Evolutionary conservation across 2,797 vertebrate genomes (phyloP).

Genomic region (Sebastes kiyomatsui): DNA sequence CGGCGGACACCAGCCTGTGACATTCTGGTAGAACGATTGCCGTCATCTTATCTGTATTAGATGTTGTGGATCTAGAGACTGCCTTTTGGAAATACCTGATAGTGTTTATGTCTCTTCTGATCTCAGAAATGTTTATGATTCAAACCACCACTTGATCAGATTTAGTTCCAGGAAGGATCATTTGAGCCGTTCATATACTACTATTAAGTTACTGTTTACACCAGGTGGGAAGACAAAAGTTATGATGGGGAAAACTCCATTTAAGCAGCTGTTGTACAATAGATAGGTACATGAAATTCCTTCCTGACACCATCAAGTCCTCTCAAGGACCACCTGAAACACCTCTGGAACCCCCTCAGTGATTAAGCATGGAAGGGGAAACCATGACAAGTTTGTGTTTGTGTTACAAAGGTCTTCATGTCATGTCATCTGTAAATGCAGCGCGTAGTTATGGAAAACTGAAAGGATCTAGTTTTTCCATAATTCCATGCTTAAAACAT

Average conservation of each 20-base stretch:
- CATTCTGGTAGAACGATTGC: background rate
- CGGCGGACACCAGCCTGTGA: constrained; percentile 89
- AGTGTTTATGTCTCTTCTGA: background rate
- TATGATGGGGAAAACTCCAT: background rate
- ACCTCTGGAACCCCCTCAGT: background rate
- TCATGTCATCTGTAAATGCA: constrained; percentile 12
- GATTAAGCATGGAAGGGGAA: background rate
- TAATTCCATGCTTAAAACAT: constrained; percentile 6
- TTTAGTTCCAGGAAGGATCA: background rate
- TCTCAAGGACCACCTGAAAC: background rate
- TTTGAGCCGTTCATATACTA: background rate
- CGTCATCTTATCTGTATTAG: background rate
- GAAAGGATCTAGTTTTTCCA: background rate
- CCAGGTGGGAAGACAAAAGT: background rate
- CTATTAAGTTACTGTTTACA: background rate
- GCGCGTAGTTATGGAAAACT: background rate
- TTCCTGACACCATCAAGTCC: background rate
- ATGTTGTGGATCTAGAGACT: background rate
- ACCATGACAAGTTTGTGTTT: background rate
- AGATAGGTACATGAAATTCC: background rate
- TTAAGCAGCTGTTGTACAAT: background rate
- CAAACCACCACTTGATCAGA: background rate
- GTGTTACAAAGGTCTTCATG: background rate
- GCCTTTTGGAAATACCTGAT: background rate
- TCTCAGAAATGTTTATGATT: background rate